Conservation (phyloP, 1,140 invertebrate species). For the Tenebrio molitor region DNA sequence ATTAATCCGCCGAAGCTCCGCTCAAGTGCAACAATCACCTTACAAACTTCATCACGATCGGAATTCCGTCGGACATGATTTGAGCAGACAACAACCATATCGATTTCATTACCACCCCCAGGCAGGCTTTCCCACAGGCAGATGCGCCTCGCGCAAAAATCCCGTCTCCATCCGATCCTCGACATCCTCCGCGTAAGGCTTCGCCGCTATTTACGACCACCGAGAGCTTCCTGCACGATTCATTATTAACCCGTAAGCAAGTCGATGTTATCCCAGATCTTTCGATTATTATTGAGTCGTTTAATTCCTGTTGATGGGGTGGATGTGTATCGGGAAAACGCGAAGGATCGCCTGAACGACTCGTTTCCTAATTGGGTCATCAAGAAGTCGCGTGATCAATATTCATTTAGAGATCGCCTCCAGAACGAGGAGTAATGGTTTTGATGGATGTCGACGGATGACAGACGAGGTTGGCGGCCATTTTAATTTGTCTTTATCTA, state of each 20-base stretch:
- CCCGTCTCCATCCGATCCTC: slow-evolving; percentile 7
- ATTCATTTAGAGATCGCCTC: slow-evolving; percentile 24
- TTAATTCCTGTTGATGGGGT: not conserved
- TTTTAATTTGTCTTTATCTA: slow-evolving; percentile 35
- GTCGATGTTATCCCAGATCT: not conserved
- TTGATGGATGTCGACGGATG: slow-evolving; percentile 29
- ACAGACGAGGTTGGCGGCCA: not conserved
- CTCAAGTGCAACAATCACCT: no score
- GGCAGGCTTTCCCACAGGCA: not conserved
- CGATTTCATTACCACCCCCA: not conserved
- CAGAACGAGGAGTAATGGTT: slow-evolving; percentile 15
- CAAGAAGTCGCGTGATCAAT: slow-evolving; percentile 26
- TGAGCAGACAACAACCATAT: no score
- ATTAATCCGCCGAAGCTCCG: no score
- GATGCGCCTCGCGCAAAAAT: slow-evolving; percentile 8
- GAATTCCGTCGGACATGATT: no score
- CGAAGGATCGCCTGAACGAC: slow-evolving; percentile 14
- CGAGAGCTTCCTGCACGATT: slow-evolving; percentile 10
- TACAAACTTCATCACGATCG: no score
- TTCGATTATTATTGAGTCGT: slow-evolving; percentile 7
- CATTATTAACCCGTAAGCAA: not conserved
- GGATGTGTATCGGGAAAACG: not conserved
- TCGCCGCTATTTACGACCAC: not conserved
- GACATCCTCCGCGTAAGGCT: slow-evolving; percentile 31
- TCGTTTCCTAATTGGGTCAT: not conserved